Percentiles rank a stretch among this genome's conserved stretches.
Evolutionary conservation across 2,888 invertebrate species (phyloP).

Genomic region (Myopa testacea): DNA sequence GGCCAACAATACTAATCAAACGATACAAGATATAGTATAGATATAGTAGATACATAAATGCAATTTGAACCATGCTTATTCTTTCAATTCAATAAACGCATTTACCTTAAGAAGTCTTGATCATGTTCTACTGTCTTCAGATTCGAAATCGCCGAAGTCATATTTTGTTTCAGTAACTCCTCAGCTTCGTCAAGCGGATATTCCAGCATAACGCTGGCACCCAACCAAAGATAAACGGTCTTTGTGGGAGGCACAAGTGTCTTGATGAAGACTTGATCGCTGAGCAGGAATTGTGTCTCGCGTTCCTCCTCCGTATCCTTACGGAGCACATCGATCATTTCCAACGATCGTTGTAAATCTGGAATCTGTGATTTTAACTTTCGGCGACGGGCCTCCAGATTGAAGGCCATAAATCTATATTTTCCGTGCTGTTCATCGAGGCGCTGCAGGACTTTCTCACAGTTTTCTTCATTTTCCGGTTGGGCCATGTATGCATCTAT

Average conservation of each 20-base stretch:
- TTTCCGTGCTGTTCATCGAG: slow-evolving; percentile 95
- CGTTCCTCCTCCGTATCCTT: slow-evolving; percentile 79
- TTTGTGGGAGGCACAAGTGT: slow-evolving; percentile 91
- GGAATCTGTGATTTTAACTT: slow-evolving; percentile 92
- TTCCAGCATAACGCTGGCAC: slow-evolving; percentile 97
- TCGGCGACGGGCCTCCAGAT: slow-evolving; percentile 86
- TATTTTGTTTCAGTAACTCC: slow-evolving; percentile 83
- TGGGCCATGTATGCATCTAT: slow-evolving; percentile 92
- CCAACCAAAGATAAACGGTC: slow-evolving; percentile 86
- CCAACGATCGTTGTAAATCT: slow-evolving; percentile 90
- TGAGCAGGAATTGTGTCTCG: slow-evolving; percentile 90
- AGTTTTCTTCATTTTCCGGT: slow-evolving; percentile 83
- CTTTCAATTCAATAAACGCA: not conserved
- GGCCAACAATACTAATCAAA: no score
- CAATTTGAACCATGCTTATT: not conserved
- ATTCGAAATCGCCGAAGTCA: slow-evolving; percentile 85
- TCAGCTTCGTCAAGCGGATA: slow-evolving; percentile 93
- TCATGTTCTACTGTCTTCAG: slow-evolving; percentile 89
- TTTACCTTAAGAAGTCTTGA: slow-evolving; percentile 88
- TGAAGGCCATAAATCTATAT: slow-evolving; percentile 97
- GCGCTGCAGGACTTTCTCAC: slow-evolving; percentile 85
- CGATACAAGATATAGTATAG: no score
- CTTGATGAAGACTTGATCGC: slow-evolving; percentile 89
- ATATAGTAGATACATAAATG: no score
- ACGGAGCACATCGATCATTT: slow-evolving; percentile 91